phyloP scores from a whole-genome alignment of 2,797 vertebrate species.

The Pseudotriccus pelzelni region DNA sequence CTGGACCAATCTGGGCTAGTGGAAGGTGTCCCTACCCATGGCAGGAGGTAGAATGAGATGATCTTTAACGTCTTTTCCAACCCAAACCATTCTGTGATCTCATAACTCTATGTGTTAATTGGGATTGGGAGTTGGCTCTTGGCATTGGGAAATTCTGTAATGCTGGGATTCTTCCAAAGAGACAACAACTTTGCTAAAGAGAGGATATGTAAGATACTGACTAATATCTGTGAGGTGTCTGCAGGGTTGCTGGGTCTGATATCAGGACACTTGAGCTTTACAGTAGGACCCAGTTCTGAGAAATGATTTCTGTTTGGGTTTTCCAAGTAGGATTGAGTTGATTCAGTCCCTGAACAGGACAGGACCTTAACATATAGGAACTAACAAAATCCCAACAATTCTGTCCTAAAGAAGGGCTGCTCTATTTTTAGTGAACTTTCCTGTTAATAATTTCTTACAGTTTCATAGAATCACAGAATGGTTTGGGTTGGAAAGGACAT shows the following conservation, averaged over 20 bases:
- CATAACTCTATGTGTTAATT: fast-evolving
- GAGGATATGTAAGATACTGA: background rate
- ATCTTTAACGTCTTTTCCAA: background rate
- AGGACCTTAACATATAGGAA: background rate
- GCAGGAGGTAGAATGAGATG: fast-evolving
- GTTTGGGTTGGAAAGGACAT: background rate
- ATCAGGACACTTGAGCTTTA: background rate
- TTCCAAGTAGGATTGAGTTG: background rate
- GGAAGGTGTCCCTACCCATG: background rate
- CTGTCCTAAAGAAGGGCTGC: background rate
- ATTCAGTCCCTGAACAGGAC: background rate
- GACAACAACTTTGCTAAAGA: background rate
- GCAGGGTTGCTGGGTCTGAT: background rate
- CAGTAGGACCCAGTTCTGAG: background rate
- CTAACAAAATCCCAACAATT: background rate
- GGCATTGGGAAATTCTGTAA: background rate
- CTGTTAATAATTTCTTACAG: background rate
- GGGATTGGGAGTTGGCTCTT: background rate
- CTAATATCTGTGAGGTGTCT: background rate
- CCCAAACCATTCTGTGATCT: background rate
- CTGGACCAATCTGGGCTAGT: background rate
- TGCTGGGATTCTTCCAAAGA: background rate
- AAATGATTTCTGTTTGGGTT: background rate
- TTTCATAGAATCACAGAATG: background rate
- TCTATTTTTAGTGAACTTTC: background rate